Percentiles rank a stretch among this genome's conserved stretches.
These are phyloP conservation scores for Danio aesculapii DNA, from an alignment of 2,797 vertebrate species.

Conservation along the genomic window DNA sequence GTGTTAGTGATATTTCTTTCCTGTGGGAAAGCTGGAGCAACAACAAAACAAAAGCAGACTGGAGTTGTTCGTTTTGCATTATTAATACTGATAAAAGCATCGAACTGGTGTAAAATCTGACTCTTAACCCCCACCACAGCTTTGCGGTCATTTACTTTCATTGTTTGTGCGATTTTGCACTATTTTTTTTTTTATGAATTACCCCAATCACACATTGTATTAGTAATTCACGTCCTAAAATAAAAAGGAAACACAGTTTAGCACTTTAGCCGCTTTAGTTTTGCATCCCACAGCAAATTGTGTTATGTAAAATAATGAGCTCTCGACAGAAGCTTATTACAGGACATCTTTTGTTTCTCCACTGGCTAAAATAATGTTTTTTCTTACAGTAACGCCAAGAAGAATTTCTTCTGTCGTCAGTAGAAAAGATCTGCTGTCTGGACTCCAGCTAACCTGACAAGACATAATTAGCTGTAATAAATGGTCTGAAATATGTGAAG, in stretches of 20 bases:
- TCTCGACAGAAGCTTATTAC: not conserved
- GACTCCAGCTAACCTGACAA: not conserved
- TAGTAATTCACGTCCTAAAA: not conserved
- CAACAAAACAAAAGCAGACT: not conserved
- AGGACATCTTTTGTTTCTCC: not conserved
- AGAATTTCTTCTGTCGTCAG: not conserved
- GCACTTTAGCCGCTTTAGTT: not conserved
- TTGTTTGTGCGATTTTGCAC: not conserved
- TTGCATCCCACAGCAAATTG: not conserved
- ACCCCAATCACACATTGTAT: not conserved
- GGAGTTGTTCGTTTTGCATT: not conserved
- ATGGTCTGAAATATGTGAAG: conserved; percentile 1
- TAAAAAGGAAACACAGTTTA: not conserved
- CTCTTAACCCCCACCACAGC: not conserved
- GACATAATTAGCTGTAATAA: conserved; percentile 13
- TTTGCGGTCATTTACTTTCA: not conserved
- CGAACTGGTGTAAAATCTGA: not conserved
- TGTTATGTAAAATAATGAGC: not conserved
- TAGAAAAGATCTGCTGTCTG: not conserved
- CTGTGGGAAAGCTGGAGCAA: not conserved
- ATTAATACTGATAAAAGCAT: not conserved
- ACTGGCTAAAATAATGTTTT: not conserved
- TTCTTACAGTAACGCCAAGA: not conserved
- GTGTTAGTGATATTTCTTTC: not conserved
- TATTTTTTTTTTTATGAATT: conserved; percentile 5